Base-by-base conservation (phyloP, 2,113 vertebrate genomes). In the Crocuta crocuta region DNA sequence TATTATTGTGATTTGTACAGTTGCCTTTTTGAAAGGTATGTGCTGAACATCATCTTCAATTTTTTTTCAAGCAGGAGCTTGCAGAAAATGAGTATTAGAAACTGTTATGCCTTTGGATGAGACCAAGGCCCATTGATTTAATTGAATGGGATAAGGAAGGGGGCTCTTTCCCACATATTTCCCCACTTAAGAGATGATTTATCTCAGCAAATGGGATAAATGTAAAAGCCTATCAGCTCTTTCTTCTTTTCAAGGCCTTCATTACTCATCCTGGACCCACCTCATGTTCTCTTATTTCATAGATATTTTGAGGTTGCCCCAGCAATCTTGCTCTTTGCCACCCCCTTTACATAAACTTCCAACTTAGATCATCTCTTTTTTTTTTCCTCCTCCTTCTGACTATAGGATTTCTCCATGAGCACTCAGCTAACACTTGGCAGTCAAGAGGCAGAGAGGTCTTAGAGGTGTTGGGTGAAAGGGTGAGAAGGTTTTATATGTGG, bases 91-190 rank as follows among this genome's bases (percentile, higher is more conserved):
- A 73, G 48, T 83, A 92, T 65, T 12, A 12, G 88, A 43, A 92
- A 94, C 43, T 70, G 66, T 88, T 24, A 88, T 70, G 89, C 28
- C 58, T 66, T 95, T 92, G 65, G 43, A 86, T 97, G 76, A 89
- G 58, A 71, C 66, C 53, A 95, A 91, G 28, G 21, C 53, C 26
- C 61, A 45, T 31, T 48, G 48, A 63, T 45, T n/a, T 68, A 95
- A 74, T 53, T 93, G 68, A 81, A 82, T 39, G 8, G 31, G 55
- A 87, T 95, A 71, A 61, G 76, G 68, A 94, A 93, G 74, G 66
- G 5, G 10, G 45, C 65, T 21, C 21, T n/a, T 80, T 11, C 68
- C 24, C 23, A 66, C 65, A 63, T 63, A 78, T 83, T 87, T 81
- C 24, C 48, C 48, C 65, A 74, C 5, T 50, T 97, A 16, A 50